Evolutionary conservation across 2,797 vertebrate species (phyloP).

Genomic region (Oreochromis mossambicus): DNA sequence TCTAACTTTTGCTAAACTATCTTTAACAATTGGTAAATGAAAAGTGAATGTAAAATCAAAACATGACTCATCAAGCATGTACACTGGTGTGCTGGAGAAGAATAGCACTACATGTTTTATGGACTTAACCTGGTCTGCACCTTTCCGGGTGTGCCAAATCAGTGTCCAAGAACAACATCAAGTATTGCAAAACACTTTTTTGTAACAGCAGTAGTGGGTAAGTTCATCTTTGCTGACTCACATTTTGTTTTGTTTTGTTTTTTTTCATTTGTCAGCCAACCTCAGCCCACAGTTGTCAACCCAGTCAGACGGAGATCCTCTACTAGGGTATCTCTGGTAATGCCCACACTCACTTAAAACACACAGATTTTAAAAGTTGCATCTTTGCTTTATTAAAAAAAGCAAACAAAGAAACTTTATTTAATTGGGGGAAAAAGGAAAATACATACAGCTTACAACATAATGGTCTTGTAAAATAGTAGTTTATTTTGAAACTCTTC

Average conservation of each 20-base stretch:
- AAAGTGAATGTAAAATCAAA: not conserved
- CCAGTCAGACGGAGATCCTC: constrained; percentile 89
- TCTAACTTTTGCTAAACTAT: not conserved
- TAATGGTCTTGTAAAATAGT: not conserved
- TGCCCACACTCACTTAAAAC: not conserved
- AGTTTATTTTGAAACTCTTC: not conserved
- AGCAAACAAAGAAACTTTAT: not conserved
- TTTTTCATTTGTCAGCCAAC: constrained; percentile 77
- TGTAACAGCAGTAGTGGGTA: not conserved
- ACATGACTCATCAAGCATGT: not conserved
- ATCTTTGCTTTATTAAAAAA: not conserved
- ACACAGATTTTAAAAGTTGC: not conserved
- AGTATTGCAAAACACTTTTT: not conserved
- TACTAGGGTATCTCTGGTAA: constrained; percentile 93
- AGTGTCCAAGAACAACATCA: not conserved
- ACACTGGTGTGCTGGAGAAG: not conserved
- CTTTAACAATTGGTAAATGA: not conserved
- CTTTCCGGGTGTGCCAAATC: not conserved
- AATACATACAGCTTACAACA: not conserved
- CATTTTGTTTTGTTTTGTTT: not conserved
- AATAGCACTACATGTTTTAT: not conserved
- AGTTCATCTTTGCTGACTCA: not conserved
- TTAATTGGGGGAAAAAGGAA: not conserved
- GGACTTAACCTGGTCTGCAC: not conserved
- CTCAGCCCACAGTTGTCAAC: constrained; percentile 84